A percentile compares a stretch with the other conserved stretches of the same genome.
Evolutionary conservation across 2,888 invertebrate species (phyloP).

Genomic region (Vanessa cardui): DNA sequence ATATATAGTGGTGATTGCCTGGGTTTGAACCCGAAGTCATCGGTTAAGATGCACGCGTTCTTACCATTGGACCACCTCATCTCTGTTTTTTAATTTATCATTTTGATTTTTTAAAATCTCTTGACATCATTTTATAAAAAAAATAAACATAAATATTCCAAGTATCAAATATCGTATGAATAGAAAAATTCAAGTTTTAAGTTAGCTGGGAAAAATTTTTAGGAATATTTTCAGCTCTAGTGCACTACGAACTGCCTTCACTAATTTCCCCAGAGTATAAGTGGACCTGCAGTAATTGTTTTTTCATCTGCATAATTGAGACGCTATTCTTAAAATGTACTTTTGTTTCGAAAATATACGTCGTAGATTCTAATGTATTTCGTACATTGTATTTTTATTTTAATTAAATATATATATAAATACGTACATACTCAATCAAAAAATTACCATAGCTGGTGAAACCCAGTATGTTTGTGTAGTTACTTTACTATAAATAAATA

Average conservation of each 20-base stretch:
- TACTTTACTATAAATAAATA: too few relatives aligned
- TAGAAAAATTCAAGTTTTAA: slow-evolving; percentile 25
- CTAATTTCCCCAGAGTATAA: slow-evolving; percentile 49
- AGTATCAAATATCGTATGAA: neutral
- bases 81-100: too few relatives aligned
- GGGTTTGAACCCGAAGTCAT: too few relatives aligned
- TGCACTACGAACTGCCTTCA: slow-evolving; percentile 40
- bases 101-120: too few relatives aligned
- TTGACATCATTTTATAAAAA: too few relatives aligned
- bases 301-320: slow-evolving; percentile 45
- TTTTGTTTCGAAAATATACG: slow-evolving; percentile 12
- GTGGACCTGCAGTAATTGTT: slow-evolving; percentile 45
- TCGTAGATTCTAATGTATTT: neutral
- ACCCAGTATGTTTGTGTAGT: too few relatives aligned
- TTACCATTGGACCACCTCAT: too few relatives aligned
- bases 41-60: too few relatives aligned
- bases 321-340: slow-evolving; percentile 28
- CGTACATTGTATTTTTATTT: neutral
- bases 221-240: slow-evolving; percentile 36
- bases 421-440: too few relatives aligned
- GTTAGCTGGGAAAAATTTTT: slow-evolving; percentile 33
- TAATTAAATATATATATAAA: too few relatives aligned
- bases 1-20: too few relatives aligned
- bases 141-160: neutral
- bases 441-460: too few relatives aligned